Evolutionary conservation across 1,140 invertebrate species (phyloP).

Genomic region (Spodoptera litura): DNA sequence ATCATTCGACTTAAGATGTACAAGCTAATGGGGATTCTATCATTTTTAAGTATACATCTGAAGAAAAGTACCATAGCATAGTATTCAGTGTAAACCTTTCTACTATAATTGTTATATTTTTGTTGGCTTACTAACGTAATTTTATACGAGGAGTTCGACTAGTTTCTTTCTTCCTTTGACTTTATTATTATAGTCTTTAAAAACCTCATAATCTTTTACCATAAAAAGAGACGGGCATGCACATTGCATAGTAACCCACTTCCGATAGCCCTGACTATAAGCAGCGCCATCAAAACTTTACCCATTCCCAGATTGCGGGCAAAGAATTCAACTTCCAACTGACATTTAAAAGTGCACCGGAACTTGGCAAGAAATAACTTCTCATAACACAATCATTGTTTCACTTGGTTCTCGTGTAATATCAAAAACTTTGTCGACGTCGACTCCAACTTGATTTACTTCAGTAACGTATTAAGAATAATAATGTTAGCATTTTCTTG

Average conservation of each 20-base stretch:
- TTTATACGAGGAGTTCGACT: too few relatives aligned
- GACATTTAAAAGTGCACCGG: conserved; percentile 4
- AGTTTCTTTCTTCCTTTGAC: too few relatives aligned
- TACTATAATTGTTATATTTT: too few relatives aligned
- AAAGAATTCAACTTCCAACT: conserved; percentile 5
- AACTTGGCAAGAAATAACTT: conserved; percentile 15
- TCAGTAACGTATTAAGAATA: neutral
- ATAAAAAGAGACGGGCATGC: neutral
- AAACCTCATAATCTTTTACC: neutral
- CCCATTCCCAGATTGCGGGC: conserved; percentile 21
- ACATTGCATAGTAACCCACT: conserved; percentile 3
- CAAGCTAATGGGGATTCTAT: too few relatives aligned
- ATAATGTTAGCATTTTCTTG: neutral
- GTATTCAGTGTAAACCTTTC: too few relatives aligned
- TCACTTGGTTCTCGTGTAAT: conserved; percentile 1
- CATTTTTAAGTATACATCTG: too few relatives aligned
- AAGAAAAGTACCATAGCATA: too few relatives aligned
- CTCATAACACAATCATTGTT: conserved; percentile 32
- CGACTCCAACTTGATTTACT: conserved; percentile 4
- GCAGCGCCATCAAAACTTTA: conserved; percentile 24
- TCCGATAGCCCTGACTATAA: conserved; percentile 8
- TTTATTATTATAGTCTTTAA: too few relatives aligned
- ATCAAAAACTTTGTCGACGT: conserved; percentile 10
- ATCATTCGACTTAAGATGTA: too few relatives aligned
- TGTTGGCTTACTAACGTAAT: too few relatives aligned